Conservation (phyloP, 2,113 vertebrate genomes). For the Hippocampus comes region DNA sequence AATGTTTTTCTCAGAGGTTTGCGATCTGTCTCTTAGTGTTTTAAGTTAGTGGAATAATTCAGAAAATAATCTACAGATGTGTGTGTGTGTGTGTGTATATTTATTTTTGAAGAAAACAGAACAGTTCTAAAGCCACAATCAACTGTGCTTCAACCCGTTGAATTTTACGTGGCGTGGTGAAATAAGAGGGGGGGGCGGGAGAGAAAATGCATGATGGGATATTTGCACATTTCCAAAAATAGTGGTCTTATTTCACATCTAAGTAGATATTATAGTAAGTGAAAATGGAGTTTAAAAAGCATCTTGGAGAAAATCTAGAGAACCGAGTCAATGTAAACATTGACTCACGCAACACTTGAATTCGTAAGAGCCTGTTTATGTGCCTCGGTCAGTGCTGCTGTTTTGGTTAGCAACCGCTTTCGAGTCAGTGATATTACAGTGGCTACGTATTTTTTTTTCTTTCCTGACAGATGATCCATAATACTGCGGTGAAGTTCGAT, state of each 20-base stretch:
- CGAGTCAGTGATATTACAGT: not conserved
- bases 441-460: too few relatives aligned
- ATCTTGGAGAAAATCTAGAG: conserved; percentile 13
- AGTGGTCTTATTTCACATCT: not conserved
- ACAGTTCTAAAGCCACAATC: not conserved
- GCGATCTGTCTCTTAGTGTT: conserved; percentile 29
- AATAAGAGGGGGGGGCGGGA: conserved; percentile 24
- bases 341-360: not conserved
- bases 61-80: not conserved
- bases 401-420: not conserved
- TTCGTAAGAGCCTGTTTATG: not conserved
- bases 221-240: conserved; percentile 19
- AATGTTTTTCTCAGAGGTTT: conserved; percentile 31
- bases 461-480: not conserved
- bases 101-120: not conserved
- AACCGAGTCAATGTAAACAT: not conserved
- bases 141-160: not conserved
- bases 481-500: not conserved
- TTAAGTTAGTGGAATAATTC: not conserved
- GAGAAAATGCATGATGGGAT: conserved; percentile 40
- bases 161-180: conserved; percentile 51
- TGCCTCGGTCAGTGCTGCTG: not conserved
- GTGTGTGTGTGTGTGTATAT: not conserved
- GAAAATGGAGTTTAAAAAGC: conserved; percentile 49
- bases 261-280: not conserved